phyloP scores from a whole-genome alignment of 2,888 invertebrate genomes.

The Campaea margaritaria region DNA sequence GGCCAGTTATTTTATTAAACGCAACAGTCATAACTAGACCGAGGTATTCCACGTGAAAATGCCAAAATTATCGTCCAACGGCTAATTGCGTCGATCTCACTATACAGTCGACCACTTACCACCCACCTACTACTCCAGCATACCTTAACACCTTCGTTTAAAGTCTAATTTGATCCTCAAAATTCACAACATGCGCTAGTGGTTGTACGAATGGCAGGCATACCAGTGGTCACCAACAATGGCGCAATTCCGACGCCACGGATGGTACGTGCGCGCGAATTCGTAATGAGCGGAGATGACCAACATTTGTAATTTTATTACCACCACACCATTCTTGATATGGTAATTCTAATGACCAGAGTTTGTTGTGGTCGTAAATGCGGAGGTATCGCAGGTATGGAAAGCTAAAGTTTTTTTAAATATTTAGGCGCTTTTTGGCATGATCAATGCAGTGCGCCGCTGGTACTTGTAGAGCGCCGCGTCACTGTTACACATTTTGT shows the following conservation, averaged over 20 bases:
- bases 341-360: constrained; percentile 64
- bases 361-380: constrained; percentile 47
- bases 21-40: not conserved
- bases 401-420: not conserved
- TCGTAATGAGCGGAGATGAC: constrained; percentile 70
- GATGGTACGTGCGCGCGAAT: constrained; percentile 69
- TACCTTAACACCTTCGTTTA: constrained; percentile 1
- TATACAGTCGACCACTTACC: not conserved
- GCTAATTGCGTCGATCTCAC: constrained; percentile 13
- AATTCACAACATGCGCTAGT: constrained; percentile 5
- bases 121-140: not conserved
- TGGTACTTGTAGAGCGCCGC: too few relatives aligned
- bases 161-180: constrained; percentile 7
- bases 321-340: constrained; percentile 64
- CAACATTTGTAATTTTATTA: constrained; percentile 75
- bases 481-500: too few relatives aligned
- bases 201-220: constrained; percentile 26
- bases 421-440: too few relatives aligned
- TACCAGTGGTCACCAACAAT: constrained; percentile 49
- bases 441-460: too few relatives aligned
- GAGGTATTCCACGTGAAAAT: not conserved
- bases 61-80: not conserved
- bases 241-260: constrained; percentile 58
- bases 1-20: too few relatives aligned
- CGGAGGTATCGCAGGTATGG: constrained; percentile 1